Conservation (phyloP, 2,888 invertebrate species). For the Hetaerina titia region DNA sequence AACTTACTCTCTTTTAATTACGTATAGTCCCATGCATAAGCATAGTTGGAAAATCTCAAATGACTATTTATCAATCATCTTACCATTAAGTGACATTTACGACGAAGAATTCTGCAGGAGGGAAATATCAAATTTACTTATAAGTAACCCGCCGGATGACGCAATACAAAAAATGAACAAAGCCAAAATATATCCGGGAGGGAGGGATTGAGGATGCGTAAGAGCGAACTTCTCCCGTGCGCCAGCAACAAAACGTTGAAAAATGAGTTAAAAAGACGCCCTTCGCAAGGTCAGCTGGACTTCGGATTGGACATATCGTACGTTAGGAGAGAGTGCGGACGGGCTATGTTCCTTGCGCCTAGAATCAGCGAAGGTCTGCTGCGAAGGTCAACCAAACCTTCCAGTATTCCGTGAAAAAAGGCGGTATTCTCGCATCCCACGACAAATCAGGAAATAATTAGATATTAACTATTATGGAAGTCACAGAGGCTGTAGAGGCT, state of each 20-base stretch:
- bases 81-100: no score
- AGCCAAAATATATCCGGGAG: background rate
- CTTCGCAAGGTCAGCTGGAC: background rate
- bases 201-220: background rate
- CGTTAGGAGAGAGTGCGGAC: background rate
- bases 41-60: no score
- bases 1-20: no score
- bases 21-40: no score
- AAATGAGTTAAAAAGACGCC: slow-evolving; percentile 15
- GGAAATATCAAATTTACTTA: no score
- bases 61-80: no score
- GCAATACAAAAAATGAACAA: background rate
- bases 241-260: background rate
- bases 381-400: background rate
- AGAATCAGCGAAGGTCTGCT: background rate
- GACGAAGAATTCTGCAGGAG: no score
- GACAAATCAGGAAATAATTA: no score
- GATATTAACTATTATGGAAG: no score
- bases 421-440: no score
- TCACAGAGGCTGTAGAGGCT: no score
- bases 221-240: background rate
- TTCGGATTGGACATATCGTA: background rate
- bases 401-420: background rate
- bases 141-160: background rate
- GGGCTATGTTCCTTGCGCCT: background rate